Conservation (phyloP, 2,113 vertebrate species). For the Phoenicopterus ruber region DNA sequence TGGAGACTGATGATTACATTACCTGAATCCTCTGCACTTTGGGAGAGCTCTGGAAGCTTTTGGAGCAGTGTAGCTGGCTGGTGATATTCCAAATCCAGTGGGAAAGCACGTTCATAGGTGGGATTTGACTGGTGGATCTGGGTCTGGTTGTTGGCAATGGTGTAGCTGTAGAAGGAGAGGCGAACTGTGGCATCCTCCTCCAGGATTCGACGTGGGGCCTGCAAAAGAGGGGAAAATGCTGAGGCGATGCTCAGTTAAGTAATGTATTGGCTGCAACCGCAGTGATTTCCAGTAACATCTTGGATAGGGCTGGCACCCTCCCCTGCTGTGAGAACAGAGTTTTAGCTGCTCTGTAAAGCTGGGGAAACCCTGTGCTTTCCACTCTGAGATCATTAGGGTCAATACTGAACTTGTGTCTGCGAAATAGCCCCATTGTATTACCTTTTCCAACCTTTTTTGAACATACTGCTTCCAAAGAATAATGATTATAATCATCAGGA, state of each 20-base stretch:
- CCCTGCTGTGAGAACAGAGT: not conserved
- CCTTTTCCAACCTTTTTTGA: constrained; percentile 90
- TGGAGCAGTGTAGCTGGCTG: constrained; percentile 81
- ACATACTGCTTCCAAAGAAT: constrained; percentile 92
- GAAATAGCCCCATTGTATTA: constrained; percentile 1
- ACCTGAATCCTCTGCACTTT: constrained; percentile 90
- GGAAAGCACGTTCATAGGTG: constrained; percentile 88
- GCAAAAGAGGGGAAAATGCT: not conserved
- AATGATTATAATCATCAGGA: constrained; percentile 85
- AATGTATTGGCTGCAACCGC: not conserved
- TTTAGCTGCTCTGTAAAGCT: not conserved
- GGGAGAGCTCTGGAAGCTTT: constrained; percentile 86
- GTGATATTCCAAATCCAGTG: constrained; percentile 87
- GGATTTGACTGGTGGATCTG: constrained; percentile 81
- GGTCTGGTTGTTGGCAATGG: constrained; percentile 81
- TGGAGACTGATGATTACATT: not conserved
- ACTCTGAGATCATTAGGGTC: not conserved
- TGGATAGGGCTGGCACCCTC: not conserved
- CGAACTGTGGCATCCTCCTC: constrained; percentile 86
- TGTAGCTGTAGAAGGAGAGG: constrained; percentile 88
- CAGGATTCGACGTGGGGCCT: constrained; percentile 88
- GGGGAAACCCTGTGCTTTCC: not conserved
- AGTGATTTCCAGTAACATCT: constrained; percentile 2
- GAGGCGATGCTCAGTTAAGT: not conserved
- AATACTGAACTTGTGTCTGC: not conserved